phyloP scores from a whole-genome alignment of 2,113 vertebrate species.

The Pterocles orientalis region DNA sequence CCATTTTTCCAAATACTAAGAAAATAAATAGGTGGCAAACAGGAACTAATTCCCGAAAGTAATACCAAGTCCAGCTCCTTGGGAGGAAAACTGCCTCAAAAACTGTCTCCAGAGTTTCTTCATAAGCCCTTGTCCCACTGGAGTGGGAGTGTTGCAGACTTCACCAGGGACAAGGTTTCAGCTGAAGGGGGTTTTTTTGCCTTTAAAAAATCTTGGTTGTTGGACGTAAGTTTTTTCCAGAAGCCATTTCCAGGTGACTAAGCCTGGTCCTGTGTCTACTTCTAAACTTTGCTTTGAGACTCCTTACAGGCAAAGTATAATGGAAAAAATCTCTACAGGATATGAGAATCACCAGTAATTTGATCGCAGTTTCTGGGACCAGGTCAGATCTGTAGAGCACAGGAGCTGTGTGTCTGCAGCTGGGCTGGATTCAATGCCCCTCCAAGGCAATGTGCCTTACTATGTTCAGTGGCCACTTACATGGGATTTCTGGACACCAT shows the following conservation, averaged over 20 bases:
- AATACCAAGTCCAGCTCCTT: background rate
- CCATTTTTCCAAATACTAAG: background rate
- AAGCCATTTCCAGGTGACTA: constrained; percentile 31
- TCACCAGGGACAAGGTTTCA: background rate
- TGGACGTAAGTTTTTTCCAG: background rate
- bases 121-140: background rate
- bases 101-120: background rate
- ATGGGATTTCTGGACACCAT: background rate
- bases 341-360: background rate
- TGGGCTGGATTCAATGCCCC: background rate
- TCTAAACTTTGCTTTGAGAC: background rate
- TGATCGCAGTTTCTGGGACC: background rate
- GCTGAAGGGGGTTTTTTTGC: background rate
- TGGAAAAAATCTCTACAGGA: background rate
- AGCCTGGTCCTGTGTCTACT: background rate
- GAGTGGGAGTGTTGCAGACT: rapidly evolving
- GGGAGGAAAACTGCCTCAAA: background rate
- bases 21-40: background rate
- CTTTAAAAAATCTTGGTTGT: constrained; percentile 6
- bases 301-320: background rate
- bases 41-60: background rate
- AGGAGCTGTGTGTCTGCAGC: background rate
- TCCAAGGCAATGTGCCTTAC: background rate
- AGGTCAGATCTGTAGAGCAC: background rate
- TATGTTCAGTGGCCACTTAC: background rate